Base-by-base conservation (phyloP, 1,140 invertebrate species). In the Cydia splendana region DNA sequence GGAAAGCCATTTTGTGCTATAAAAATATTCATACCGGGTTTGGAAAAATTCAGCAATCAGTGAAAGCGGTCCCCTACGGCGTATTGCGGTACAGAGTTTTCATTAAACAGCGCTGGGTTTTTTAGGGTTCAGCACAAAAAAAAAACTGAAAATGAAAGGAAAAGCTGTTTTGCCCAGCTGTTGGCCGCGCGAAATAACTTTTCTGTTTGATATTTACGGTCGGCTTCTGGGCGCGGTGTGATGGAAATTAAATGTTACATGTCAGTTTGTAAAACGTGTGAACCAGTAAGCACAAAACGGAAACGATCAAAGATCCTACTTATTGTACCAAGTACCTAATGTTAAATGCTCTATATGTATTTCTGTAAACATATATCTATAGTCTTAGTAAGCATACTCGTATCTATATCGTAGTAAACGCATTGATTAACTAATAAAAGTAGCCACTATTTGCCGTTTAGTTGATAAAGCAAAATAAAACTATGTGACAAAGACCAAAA, bases 21-120 rank as follows among this genome's bases (percentile, higher is more conserved):
- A 87, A 89, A 88, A 90, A 89, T 90, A 89, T 90, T 87, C 87
- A 88, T 87, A 85, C 80, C 80, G 80, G 81, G 77, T 82, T 85
- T 82, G 83, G 82, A 86, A 88, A 86, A 85, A 77, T 85, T 85
- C 82, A 77, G 87, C 88, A 92, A 92, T 91, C 90, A 90, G 86
- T 87, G 84, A 85, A 84, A 91, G 83, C 86, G 84, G 82, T 85
- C 85, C 88, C 88, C 86, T 71, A 85, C 83, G 90, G 90, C 90
- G 86, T 89, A 88, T 87, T 89, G 84, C 84, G 87, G 84, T 87
- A 87, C 85, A 82, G 82, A 84, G 84, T 90, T 92, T 92, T 91
- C 90, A 92, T 92, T 92, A 92, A 91, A 88, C 84, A 81, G 76
- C 86, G 83, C 83, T 82, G 78, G 86, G 88, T 83, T 89, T 91